Evolutionary conservation across 2,888 invertebrate genomes (phyloP).

Genomic region (Dynastes maya): DNA sequence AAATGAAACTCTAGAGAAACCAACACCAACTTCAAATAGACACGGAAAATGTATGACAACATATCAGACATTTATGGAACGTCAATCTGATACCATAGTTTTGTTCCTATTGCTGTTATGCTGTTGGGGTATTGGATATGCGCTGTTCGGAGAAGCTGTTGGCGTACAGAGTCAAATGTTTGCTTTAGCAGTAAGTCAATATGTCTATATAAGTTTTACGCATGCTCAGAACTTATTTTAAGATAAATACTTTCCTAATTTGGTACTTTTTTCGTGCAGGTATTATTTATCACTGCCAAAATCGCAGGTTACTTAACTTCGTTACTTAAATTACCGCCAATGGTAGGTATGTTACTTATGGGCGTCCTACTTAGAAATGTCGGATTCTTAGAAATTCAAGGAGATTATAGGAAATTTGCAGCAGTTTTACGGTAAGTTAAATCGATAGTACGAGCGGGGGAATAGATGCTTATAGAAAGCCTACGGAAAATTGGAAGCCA

Average conservation of each 20-base stretch:
- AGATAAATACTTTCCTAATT: background rate
- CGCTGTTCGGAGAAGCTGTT: slow-evolving; percentile 64
- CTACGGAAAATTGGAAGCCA: too few species aligned
- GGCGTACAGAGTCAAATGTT: slow-evolving; percentile 60
- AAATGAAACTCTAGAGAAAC: background rate
- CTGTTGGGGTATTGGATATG: slow-evolving; percentile 68
- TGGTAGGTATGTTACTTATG: slow-evolving; percentile 77
- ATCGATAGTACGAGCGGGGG: background rate
- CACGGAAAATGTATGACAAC: background rate
- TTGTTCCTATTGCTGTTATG: slow-evolving; percentile 66
- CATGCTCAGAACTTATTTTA: background rate
- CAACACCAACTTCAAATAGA: background rate
- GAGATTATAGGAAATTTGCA: slow-evolving; percentile 70
- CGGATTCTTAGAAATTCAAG: slow-evolving; percentile 70
- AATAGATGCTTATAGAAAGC: too few species aligned
- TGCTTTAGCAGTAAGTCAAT: slow-evolving; percentile 57
- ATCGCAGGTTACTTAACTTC: slow-evolving; percentile 57
- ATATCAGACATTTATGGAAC: slow-evolving; percentile 56
- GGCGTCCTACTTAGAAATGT: slow-evolving; percentile 74
- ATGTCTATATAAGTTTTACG: background rate
- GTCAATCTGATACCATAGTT: slow-evolving; percentile 61
- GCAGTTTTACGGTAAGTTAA: slow-evolving; percentile 70
- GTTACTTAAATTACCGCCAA: slow-evolving; percentile 70
- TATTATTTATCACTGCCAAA: slow-evolving; percentile 62
- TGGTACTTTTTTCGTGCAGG: slow-evolving; percentile 53